phyloP scores from a whole-genome alignment of 2,113 vertebrate genomes.

The Dasyornis broadbenti region DNA sequence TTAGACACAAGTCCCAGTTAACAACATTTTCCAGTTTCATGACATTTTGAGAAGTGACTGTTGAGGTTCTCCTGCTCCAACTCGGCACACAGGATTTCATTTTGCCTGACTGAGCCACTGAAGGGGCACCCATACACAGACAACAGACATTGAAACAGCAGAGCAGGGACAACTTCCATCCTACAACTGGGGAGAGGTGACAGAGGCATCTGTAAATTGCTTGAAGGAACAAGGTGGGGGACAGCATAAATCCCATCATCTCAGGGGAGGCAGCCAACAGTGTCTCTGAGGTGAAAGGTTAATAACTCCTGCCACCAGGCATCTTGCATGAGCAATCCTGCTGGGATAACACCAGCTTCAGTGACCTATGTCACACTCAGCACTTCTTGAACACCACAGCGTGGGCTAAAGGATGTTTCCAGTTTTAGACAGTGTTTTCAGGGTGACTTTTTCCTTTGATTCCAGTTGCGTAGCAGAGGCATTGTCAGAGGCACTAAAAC shows the following conservation, averaged over 20 bases:
- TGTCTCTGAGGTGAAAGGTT: not conserved
- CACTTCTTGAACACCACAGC: not conserved
- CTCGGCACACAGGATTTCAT: not conserved
- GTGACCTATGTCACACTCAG: not conserved
- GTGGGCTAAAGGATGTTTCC: not conserved
- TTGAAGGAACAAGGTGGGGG: not conserved
- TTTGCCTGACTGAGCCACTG: not conserved
- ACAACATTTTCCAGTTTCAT: not conserved
- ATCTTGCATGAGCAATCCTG: not conserved
- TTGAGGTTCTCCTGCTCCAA: not conserved
- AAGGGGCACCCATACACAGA: not conserved
- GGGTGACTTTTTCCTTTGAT: not conserved
- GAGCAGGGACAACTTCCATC: not conserved
- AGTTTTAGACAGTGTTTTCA: not conserved
- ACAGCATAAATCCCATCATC: rapidly evolving
- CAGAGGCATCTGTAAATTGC: not conserved
- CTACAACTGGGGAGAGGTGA: not conserved
- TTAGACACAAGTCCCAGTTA: not conserved
- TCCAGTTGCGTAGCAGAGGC: not conserved
- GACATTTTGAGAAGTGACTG: not conserved
- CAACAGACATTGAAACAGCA: not conserved
- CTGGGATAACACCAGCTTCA: not conserved
- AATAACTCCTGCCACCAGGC: not conserved
- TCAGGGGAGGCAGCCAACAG: not conserved
- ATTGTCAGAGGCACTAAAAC: not conserved